phyloP scores from a whole-genome alignment of 2,113 vertebrate genomes.

The Apus apus region DNA sequence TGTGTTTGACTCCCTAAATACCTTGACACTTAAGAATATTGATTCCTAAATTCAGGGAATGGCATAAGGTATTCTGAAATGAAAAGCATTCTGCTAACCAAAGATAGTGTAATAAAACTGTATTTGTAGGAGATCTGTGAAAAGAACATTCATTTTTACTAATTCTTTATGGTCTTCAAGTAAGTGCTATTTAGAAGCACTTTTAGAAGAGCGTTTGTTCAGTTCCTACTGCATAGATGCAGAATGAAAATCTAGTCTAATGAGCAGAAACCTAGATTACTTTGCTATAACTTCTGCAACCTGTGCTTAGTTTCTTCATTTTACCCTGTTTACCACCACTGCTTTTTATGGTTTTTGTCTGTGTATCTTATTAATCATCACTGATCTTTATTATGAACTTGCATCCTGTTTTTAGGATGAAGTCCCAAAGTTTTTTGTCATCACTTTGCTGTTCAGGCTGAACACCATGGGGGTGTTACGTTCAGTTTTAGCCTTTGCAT shows the following conservation, averaged over 20 bases:
- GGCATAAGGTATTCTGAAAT: not conserved
- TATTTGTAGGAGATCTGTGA: not conserved
- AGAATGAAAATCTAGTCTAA: not conserved
- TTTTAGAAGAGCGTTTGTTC: not conserved
- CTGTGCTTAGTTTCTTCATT: not conserved
- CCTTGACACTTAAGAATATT: not conserved
- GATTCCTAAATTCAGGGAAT: not conserved
- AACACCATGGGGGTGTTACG: not conserved
- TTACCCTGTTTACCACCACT: not conserved
- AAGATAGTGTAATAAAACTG: not conserved
- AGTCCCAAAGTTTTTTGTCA: not conserved
- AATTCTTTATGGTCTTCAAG: not conserved
- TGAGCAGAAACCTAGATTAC: not conserved
- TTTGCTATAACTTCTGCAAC: not conserved
- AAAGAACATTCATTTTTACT: not conserved
- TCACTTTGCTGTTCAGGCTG: not conserved
- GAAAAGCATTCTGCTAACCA: not conserved
- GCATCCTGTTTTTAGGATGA: not conserved
- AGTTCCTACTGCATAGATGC: not conserved
- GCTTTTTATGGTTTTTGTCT: not conserved
- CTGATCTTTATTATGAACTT: not conserved
- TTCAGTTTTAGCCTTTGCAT: conserved; percentile 29
- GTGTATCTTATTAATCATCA: not conserved
- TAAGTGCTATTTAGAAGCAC: not conserved
- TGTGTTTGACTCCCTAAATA: not conserved